phyloP scores from a whole-genome alignment of 1,140 invertebrate genomes.

The Trachelipus rathkii region DNA sequence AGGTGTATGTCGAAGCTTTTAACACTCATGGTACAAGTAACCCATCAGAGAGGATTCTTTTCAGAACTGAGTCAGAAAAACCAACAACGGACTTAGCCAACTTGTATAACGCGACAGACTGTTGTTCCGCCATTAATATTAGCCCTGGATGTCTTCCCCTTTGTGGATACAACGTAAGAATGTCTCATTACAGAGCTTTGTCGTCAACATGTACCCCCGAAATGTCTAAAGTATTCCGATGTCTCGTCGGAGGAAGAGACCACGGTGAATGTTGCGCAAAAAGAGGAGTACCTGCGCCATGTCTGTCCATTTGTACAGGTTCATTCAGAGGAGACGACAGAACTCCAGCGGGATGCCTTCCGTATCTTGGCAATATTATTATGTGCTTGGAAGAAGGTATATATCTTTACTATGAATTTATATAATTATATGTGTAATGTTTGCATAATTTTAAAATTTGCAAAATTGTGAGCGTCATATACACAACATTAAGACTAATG shows the following conservation, averaged over 20 bases:
- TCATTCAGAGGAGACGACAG: conserved; percentile 50
- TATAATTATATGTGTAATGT: too few relatives aligned
- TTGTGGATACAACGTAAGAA: conserved; percentile 74
- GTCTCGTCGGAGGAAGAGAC: conserved; percentile 68
- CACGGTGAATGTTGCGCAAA: conserved; percentile 67
- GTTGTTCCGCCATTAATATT: conserved; percentile 66
- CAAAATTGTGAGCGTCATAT: too few relatives aligned
- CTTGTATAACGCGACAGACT: conserved; percentile 69
- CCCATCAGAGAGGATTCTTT: conserved; percentile 67
- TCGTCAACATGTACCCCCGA: conserved; percentile 63
- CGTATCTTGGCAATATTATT: conserved; percentile 75
- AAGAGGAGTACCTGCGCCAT: conserved; percentile 66
- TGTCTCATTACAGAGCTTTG: conserved; percentile 61
- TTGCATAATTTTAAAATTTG: too few relatives aligned
- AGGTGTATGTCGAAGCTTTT: conserved; percentile 73
- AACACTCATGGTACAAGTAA: conserved; percentile 72
- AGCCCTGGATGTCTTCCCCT: conserved; percentile 69
- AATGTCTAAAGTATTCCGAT: conserved; percentile 64
- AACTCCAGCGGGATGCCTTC: conserved; percentile 62
- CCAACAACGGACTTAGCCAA: conserved; percentile 41
- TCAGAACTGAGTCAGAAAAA: conserved; percentile 56
- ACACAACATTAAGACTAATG: too few relatives aligned
- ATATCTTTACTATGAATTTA: too few relatives aligned
- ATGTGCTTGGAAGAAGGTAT: conserved; percentile 79
- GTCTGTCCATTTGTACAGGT: conserved; percentile 69